Base-by-base conservation (phyloP, 2,797 vertebrate species). In the Acipenser transmontanus region DNA sequence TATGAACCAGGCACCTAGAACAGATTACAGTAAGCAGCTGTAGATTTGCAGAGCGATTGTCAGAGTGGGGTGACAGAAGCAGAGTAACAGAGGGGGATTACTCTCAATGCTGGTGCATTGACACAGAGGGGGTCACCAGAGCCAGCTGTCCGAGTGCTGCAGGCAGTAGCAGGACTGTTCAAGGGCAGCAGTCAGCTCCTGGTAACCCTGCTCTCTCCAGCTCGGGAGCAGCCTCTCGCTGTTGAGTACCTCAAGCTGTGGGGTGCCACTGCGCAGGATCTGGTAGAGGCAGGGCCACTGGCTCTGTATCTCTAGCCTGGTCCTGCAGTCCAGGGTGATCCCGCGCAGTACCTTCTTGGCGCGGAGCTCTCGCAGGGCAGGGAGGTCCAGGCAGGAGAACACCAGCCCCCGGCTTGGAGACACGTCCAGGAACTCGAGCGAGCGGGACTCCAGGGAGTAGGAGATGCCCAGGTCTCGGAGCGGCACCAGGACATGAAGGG, bases 141-240 rank as follows among this genome's bases (percentile, higher is more conserved):
- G 77, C 92, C 91, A 93, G 66, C 88, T 92, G 76, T 93, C 91
- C 1, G 92, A 80, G 76, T 93, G 92, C 68, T 90, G 89, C 11
- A 92, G 81, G 62, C 92, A 93, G 72, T 91, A 93, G 73, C 92
- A 93, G 68, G 89, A 90, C 77, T 91, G 89, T 57, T 86, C 78
- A 65, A 93, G 72, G 77, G 93, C 89, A 63, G 85, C 82, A 0
- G 84, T 80, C 64, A 93, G 83, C 71, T 92, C 91, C 47, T 78
- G 73, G 12, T 91, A 91, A 63, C 67, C 78, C 49, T 84, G 78
- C 48, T 88, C 88, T 66, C 83, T 85, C 92, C 91, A 93, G 0
- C 76, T 79, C 8, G 90, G 87, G 7, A 91, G 83, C 1, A 93
- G 85, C 67, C 80, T 78, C 80, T 93, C 91, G 4, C 88, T 91